A percentile compares a stretch with the other conserved stretches of the same genome.
phyloP scores from a whole-genome alignment of 1,140 invertebrate genomes.

The Drosophila repletoides region DNA sequence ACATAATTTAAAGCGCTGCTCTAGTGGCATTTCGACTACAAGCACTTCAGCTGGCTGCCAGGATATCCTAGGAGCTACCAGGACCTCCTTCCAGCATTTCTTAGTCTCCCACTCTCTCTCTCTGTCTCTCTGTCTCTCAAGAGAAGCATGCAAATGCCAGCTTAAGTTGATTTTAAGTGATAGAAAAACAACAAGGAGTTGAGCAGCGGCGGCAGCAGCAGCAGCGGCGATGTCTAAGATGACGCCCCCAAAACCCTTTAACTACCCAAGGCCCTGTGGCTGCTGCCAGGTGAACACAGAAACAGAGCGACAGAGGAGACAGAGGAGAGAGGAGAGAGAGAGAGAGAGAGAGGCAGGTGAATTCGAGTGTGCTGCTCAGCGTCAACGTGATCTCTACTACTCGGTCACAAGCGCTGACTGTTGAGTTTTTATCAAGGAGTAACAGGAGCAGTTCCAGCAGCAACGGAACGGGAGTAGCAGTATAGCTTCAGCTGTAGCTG shows the following conservation, averaged over 20 bases:
- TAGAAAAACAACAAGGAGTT: constrained; percentile 66
- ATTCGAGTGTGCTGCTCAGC: constrained; percentile 66
- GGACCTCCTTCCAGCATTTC: constrained; percentile 3
- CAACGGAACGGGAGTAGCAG: constrained; percentile 14
- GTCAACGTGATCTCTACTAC: constrained; percentile 42
- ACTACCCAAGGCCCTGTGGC: no score
- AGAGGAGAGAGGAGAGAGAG: not conserved
- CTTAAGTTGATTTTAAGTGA: constrained; percentile 80
- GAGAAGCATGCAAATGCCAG: constrained; percentile 72
- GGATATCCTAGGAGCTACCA: no score
- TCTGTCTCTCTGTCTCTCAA: not conserved
- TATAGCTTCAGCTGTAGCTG: no score
- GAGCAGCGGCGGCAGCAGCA: not conserved
- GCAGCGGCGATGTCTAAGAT: constrained; percentile 10
- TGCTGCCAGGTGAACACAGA: no score
- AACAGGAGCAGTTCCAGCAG: constrained; percentile 16
- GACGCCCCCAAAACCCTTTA: constrained; percentile 44
- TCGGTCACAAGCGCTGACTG: constrained; percentile 60
- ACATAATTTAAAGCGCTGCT: constrained; percentile 78
- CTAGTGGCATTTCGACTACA: constrained; percentile 76
- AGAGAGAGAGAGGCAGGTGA: not conserved
- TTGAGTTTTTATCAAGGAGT: constrained; percentile 53
- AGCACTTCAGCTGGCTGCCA: constrained; percentile 54
- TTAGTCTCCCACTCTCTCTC: not conserved
- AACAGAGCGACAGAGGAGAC: not conserved